Percentiles rank a stretch among this genome's conserved stretches.
Conservation (phyloP, 2,888 invertebrate genomes). For the Brenthis daphne region DNA sequence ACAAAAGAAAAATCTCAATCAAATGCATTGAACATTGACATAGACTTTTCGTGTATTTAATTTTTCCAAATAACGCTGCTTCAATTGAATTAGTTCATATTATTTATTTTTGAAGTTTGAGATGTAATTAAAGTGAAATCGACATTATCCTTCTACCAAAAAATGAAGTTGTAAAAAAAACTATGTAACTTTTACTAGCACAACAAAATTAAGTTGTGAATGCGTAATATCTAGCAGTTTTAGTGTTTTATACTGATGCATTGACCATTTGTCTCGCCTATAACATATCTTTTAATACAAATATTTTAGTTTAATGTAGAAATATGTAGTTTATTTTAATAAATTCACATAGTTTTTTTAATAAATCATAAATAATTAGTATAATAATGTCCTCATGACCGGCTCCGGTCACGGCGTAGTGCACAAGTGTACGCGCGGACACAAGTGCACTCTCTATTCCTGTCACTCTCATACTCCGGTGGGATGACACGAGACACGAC, state of each 20-base stretch:
- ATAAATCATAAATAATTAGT: no score
- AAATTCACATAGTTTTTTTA: no score
- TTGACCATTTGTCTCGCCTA: neutral
- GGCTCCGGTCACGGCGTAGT: no score
- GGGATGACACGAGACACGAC: no score
- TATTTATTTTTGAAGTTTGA: slow-evolving; percentile 5
- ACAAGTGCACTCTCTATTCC: no score
- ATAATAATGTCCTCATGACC: no score
- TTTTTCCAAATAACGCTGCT: neutral
- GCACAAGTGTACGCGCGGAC: no score
- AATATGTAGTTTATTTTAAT: no score
- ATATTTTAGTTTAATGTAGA: no score
- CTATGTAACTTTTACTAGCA: slow-evolving; percentile 2
- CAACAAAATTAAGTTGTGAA: slow-evolving; percentile 1
- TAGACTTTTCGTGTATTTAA: neutral
- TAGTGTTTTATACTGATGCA: neutral
- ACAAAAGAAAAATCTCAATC: no score
- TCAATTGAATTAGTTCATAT: neutral
- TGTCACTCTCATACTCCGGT: no score
- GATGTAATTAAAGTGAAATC: slow-evolving; percentile 13
- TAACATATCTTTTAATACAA: no score
- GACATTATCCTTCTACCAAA: slow-evolving; percentile 13
- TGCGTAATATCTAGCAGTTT: neutral
- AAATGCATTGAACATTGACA: neutral
- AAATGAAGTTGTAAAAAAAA: slow-evolving; percentile 3